These are phyloP conservation scores for Phorcus lineatus DNA, from an alignment of 2,888 invertebrate genomes.

Conservation along the genomic window DNA sequence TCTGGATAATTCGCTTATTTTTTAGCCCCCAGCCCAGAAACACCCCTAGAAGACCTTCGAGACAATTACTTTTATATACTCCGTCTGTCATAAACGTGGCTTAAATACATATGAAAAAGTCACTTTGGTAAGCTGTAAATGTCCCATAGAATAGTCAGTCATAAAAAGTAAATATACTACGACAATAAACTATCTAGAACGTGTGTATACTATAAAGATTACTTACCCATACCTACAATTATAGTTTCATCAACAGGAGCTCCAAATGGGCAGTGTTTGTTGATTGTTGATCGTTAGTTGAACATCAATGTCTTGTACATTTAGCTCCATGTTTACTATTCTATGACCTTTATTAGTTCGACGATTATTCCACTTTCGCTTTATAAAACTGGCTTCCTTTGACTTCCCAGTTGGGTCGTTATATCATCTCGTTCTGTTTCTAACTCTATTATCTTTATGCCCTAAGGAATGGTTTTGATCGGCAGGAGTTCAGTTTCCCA, in stretches of 20 bases:
- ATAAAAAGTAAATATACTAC: not conserved
- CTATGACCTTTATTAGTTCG: not conserved
- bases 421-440: not conserved
- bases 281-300: too few relatives aligned
- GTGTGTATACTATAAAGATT: too few relatives aligned
- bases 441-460: not conserved
- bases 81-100: not conserved
- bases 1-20: too few relatives aligned
- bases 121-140: not conserved
- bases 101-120: not conserved
- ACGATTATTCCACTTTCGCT: not conserved
- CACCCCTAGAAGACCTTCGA: not conserved
- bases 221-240: too few relatives aligned
- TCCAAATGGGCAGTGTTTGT: too few relatives aligned
- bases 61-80: constrained; percentile 6
- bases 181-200: not conserved
- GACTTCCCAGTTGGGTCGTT: not conserved
- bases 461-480: not conserved
- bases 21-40: too few relatives aligned
- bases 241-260: too few relatives aligned
- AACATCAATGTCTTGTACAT: too few relatives aligned
- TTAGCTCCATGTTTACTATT: not conserved
- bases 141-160: not conserved
- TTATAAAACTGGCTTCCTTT: not conserved
- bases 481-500: not conserved